Base-by-base conservation (phyloP, 2,888 invertebrate genomes). In the Lepidochrysops patricia region DNA sequence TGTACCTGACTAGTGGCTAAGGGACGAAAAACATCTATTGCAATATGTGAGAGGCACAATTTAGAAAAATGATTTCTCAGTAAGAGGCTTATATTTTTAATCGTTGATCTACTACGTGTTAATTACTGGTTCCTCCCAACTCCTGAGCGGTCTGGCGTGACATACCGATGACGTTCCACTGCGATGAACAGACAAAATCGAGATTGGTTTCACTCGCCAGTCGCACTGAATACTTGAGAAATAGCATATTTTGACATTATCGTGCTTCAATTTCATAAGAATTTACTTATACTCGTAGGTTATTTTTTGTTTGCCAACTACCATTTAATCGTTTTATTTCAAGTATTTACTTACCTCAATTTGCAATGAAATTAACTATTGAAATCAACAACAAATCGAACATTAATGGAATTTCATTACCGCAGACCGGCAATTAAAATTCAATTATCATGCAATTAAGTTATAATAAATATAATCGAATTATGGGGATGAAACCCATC, bases 81-180 rank as follows among this genome's bases (percentile, higher is more conserved):
- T 9, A 43, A 43, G 43, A 43, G 3, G 9, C 15, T 19, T 9
- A 43, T 7, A 37, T 37, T 43, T 43, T 43, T 43, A 43, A 43
- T 23, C 23, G 43, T 19, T 19, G 19, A 7, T 3, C 43, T 43
- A 9, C 4, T n/a, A 35, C 12, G 12, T n/a, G 34, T 34, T 43
- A 19, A 43, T 43, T 9, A 43, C 19, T 43, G 1, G n/a, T 43
- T 43, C 6, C 43, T 43, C 19, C 9, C 15, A 3, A 43, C 43
- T 43, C 19, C 9, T 7, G 2, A 43, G 43, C 43, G 19, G 43
- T 23, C 19, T 19, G 3, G 4, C 4, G 1, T 9, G 13, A 12
- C 54, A 32, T 54, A 4, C 54, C 29, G 29, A 7, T 27, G 27
- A 26, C 52, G 54, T 54, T 54, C 54, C 32, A 54, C 54, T 2